Evolutionary conservation across 2,888 invertebrate species (phyloP).

Genomic region (Serripes groenlandicus): DNA sequence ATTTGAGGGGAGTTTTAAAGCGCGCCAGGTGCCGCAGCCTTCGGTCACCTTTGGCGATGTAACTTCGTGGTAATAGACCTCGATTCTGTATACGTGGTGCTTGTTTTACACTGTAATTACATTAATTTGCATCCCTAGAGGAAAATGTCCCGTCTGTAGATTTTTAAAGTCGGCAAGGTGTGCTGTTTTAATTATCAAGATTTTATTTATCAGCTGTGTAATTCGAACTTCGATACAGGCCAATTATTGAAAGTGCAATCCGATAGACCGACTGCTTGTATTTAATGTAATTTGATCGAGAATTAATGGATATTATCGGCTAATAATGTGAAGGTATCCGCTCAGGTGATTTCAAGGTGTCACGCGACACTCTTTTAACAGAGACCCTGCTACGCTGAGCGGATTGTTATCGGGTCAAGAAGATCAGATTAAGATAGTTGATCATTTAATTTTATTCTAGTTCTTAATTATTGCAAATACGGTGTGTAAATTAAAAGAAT

Average conservation of each 20-base stretch:
- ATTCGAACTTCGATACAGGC: constrained; percentile 45
- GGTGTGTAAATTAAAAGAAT: no score
- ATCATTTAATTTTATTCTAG: no score
- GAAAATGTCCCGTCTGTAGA: not conserved
- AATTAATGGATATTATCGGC: constrained; percentile 50
- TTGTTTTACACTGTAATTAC: constrained; percentile 6
- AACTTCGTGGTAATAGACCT: constrained; percentile 2
- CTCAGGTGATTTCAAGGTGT: constrained; percentile 50
- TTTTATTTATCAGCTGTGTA: constrained; percentile 47
- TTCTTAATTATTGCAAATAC: no score
- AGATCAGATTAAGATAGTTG: constrained; percentile 2
- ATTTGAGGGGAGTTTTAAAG: constrained; percentile 20
- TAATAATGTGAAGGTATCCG: constrained; percentile 44
- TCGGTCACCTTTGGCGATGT: constrained; percentile 14
- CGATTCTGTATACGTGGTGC: not conserved
- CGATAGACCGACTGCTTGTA: constrained; percentile 45
- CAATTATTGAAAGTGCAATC: constrained; percentile 61
- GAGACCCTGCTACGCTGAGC: not conserved
- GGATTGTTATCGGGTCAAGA: not conserved
- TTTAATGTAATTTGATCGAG: constrained; percentile 57
- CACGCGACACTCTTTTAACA: constrained; percentile 3
- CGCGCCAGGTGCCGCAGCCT: constrained; percentile 13
- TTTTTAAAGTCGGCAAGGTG: constrained; percentile 45
- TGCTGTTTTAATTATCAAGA: constrained; percentile 36
- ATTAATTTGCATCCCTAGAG: constrained; percentile 9